Conservation (phyloP, 2,888 invertebrate species). For the Cylindroiulus punctatus region DNA sequence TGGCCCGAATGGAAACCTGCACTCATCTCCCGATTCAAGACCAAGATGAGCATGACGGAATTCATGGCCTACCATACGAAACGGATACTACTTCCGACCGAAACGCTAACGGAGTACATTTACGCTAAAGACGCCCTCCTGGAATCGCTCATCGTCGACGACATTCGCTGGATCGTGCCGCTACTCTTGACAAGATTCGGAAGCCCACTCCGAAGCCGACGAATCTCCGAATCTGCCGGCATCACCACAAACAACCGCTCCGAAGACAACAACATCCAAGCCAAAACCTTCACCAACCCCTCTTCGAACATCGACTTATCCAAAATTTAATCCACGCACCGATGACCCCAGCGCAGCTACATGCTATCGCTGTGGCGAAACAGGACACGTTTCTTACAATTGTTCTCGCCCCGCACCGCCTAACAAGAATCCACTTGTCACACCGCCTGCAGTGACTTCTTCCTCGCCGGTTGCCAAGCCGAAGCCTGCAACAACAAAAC, state of each 20-base stretch:
- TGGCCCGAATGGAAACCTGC: neutral
- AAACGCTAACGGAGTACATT: neutral
- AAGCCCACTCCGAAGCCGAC: too few relatives aligned
- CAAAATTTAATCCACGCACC: too few relatives aligned
- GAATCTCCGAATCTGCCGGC: too few relatives aligned
- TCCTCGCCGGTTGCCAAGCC: too few relatives aligned
- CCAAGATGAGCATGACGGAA: neutral
- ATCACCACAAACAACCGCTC: too few relatives aligned
- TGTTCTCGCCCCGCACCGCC: neutral
- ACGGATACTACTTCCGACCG: neutral
- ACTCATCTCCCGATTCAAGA: neutral
- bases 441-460: too few relatives aligned
- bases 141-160: neutral
- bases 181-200: neutral
- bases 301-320: too few relatives aligned
- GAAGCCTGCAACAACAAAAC: neutral
- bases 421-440: neutral
- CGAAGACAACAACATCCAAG: too few relatives aligned
- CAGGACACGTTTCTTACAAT: neutral
- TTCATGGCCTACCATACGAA: neutral
- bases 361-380: neutral
- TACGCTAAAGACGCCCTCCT: constrained; percentile 2
- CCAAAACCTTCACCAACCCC: too few relatives aligned
- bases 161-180: neutral
- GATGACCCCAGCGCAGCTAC: too few relatives aligned